Evolutionary conservation across 2,888 invertebrate species (phyloP).

Genomic region (Hirtodrosophila trivittata): DNA sequence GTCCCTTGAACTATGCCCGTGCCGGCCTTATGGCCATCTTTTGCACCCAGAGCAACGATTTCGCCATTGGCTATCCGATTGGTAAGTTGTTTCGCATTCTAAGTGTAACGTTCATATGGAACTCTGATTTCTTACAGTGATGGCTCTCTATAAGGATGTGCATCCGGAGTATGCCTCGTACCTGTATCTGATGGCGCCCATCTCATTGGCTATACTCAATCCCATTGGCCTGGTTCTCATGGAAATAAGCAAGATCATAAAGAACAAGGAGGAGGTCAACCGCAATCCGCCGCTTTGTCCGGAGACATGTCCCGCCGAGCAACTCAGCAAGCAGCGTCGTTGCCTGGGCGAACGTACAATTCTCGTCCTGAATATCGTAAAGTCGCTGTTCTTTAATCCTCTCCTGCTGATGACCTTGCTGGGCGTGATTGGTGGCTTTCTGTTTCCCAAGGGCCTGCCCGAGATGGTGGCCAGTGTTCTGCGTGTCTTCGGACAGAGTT

Average conservation of each 20-base stretch:
- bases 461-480: constrained; percentile 89
- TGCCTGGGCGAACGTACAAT: constrained; percentile 76
- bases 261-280: constrained; percentile 72
- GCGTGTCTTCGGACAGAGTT: constrained; percentile 93
- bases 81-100: constrained; percentile 84
- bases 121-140: no score
- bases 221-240: constrained; percentile 95
- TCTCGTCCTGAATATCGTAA: constrained; percentile 85
- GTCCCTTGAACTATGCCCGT: constrained; percentile 91
- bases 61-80: constrained; percentile 97
- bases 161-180: constrained; percentile 96
- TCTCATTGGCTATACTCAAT: constrained; percentile 95
- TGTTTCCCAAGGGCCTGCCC: constrained; percentile 92
- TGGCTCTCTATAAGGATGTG: constrained; percentile 91
- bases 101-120: no score
- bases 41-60: constrained; percentile 98
- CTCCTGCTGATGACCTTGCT: constrained; percentile 96
- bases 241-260: constrained; percentile 88
- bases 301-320: constrained; percentile 78
- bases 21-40: constrained; percentile 97
- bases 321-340: constrained; percentile 67
- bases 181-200: constrained; percentile 96
- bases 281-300: constrained; percentile 77
- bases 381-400: constrained; percentile 93
- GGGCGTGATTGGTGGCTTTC: constrained; percentile 93